Conservation (phyloP, 2,797 vertebrate genomes). For the Coluber constrictor region DNA sequence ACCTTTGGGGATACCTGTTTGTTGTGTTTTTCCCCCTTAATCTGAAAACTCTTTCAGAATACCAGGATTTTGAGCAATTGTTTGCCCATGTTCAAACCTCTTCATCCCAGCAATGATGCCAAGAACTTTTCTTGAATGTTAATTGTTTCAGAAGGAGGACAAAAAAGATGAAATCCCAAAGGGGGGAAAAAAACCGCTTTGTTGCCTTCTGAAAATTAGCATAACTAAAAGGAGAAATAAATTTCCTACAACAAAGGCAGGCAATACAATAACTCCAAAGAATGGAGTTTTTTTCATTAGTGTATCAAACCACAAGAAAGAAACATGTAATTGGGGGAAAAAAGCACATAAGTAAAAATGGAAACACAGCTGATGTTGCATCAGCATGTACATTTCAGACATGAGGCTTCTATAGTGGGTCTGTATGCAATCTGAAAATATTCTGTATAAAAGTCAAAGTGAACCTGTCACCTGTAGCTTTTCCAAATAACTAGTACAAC, state of each 20-base stretch:
- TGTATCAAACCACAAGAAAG: slow-evolving; percentile 79
- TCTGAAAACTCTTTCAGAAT: slow-evolving; percentile 71
- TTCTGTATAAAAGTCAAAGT: background rate
- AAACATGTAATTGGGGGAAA: slow-evolving; percentile 79
- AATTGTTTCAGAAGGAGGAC: slow-evolving; percentile 68
- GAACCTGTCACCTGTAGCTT: background rate
- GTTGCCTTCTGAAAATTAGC: slow-evolving; percentile 72
- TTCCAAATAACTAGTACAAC: background rate
- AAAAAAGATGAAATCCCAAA: slow-evolving; percentile 72
- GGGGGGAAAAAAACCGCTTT: slow-evolving; percentile 61
- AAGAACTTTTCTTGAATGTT: slow-evolving; percentile 71
- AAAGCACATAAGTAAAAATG: slow-evolving; percentile 79
- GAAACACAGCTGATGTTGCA: slow-evolving; percentile 79
- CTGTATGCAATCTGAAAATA: background rate
- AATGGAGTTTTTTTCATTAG: slow-evolving; percentile 78
- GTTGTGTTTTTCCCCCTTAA: slow-evolving; percentile 72
- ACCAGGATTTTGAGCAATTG: slow-evolving; percentile 66
- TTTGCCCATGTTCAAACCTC: slow-evolving; percentile 61
- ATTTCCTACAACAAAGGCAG: slow-evolving; percentile 81
- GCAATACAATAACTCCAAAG: slow-evolving; percentile 81
- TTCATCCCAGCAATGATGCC: slow-evolving; percentile 53
- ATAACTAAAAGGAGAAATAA: slow-evolving; percentile 80
- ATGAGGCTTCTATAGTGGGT: slow-evolving; percentile 57
- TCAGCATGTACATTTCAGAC: slow-evolving; percentile 69
- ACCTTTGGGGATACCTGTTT: slow-evolving; percentile 63